phyloP scores from a whole-genome alignment of 53 echinoderm and acorn worm species.

The Actinopyga echinites region DNA sequence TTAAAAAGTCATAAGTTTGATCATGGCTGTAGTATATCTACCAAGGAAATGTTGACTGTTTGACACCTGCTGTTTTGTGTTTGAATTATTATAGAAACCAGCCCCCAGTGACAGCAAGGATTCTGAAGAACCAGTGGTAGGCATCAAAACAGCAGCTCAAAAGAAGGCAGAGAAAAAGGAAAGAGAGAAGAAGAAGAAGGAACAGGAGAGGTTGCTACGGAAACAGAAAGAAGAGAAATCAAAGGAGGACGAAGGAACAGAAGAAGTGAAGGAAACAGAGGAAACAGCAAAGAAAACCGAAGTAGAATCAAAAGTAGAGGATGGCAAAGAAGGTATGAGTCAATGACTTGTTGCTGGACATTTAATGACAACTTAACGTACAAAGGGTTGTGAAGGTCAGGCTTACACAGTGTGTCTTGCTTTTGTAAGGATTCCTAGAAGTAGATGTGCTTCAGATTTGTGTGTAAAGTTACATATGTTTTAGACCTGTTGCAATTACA shows the following conservation, averaged over 20 bases:
- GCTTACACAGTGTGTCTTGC: not conserved
- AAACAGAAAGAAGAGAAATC: conserved; percentile 65
- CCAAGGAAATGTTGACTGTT: no score
- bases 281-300: not conserved
- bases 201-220: conserved; percentile 70
- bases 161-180: conserved; percentile 98
- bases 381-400: not conserved
- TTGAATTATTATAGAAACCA: not conserved
- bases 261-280: conserved; percentile 23
- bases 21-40: no score
- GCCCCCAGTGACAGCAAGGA: conserved; percentile 35
- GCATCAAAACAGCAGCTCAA: conserved; percentile 96
- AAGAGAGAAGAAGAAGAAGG: conserved; percentile 90
- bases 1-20: no score
- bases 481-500: no score
- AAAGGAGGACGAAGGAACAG: conserved; percentile 32
- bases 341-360: not conserved
- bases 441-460: no score
- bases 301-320: conserved; percentile 1
- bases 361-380: not conserved
- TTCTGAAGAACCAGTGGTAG: conserved; percentile 53
- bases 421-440: not conserved
- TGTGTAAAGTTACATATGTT: no score
- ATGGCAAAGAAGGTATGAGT: conserved; percentile 6
- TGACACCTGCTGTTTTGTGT: no score